phyloP scores from a whole-genome alignment of 2,113 vertebrate species.

The Coreoperca whiteheadi region DNA sequence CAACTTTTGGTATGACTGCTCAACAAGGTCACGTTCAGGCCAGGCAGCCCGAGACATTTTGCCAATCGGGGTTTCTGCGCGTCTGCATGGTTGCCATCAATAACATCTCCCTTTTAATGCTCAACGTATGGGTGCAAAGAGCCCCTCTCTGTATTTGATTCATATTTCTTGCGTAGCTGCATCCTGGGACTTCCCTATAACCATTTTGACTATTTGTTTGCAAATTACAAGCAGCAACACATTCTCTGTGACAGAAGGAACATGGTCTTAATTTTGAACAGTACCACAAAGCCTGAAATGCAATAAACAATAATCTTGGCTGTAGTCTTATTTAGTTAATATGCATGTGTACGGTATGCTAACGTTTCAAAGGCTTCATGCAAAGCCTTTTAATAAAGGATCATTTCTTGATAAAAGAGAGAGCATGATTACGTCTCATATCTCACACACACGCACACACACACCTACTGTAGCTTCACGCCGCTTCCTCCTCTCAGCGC shows the following conservation, averaged over 20 bases:
- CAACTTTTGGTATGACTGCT: neutral
- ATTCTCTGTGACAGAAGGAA: neutral
- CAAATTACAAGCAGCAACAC: neutral
- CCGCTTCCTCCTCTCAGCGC: slow-evolving; percentile 8
- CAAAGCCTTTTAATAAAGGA: neutral
- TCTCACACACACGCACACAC: slow-evolving; percentile 1
- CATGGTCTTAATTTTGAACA: neutral
- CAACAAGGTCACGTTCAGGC: neutral
- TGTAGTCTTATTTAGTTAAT: neutral
- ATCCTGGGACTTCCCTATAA: too few relatives aligned
- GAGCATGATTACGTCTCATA: neutral
- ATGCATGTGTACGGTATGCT: neutral
- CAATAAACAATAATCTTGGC: neutral
- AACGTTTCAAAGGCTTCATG: neutral
- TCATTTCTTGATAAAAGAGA: neutral
- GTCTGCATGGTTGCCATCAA: neutral
- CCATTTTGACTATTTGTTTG: too few relatives aligned
- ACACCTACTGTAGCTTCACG: neutral
- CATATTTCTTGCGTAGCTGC: neutral
- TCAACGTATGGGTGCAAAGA: neutral
- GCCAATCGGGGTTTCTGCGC: neutral
- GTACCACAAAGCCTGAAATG: neutral
- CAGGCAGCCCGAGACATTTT: neutral
- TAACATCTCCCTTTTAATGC: neutral
- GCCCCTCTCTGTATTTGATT: too few relatives aligned